These are phyloP conservation scores for Suillia variegata DNA, from an alignment of 2,888 invertebrate species.

Conservation along the genomic window DNA sequence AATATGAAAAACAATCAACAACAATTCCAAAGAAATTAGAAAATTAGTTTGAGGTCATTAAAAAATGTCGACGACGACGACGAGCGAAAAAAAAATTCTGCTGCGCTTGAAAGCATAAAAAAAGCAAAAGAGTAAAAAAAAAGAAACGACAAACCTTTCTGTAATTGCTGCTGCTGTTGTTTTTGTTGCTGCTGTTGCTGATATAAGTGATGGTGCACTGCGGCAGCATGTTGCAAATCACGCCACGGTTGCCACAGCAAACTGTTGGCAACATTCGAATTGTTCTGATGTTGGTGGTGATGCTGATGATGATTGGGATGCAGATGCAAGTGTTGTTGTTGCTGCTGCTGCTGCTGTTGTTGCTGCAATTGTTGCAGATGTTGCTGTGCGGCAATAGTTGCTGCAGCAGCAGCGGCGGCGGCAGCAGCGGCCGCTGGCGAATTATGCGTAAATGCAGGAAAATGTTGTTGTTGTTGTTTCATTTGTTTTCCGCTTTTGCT, in stretches of 20 bases:
- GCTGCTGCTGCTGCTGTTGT: slow-evolving; percentile 25
- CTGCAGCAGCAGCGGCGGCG: slow-evolving; percentile 26
- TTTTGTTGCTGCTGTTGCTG: slow-evolving; percentile 51
- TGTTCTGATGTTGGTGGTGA: slow-evolving; percentile 35
- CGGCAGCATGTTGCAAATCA: slow-evolving; percentile 55
- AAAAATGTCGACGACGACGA: background rate
- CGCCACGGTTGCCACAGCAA: slow-evolving; percentile 60
- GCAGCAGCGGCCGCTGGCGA: slow-evolving; percentile 6
- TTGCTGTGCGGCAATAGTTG: slow-evolving; percentile 36
- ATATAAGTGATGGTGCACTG: slow-evolving; percentile 54
- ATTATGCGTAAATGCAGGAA: background rate
- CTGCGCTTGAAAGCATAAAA: background rate
- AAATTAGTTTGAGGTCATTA: background rate
- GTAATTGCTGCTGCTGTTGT: slow-evolving; percentile 37
- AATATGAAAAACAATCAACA: background rate
- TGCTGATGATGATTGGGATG: slow-evolving; percentile 28
- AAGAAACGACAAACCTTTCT: slow-evolving; percentile 42
- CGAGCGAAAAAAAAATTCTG: background rate
- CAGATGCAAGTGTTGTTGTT: slow-evolving; percentile 29
- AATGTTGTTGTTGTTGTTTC: slow-evolving; percentile 16
- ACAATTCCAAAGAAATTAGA: background rate
- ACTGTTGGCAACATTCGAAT: slow-evolving; percentile 54
- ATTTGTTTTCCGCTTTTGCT: background rate
- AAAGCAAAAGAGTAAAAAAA: background rate
- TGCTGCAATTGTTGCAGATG: slow-evolving; percentile 32